These are phyloP conservation scores for Drosophila acutilabella DNA, from an alignment of 2,888 invertebrate species.

Conservation along the genomic window DNA sequence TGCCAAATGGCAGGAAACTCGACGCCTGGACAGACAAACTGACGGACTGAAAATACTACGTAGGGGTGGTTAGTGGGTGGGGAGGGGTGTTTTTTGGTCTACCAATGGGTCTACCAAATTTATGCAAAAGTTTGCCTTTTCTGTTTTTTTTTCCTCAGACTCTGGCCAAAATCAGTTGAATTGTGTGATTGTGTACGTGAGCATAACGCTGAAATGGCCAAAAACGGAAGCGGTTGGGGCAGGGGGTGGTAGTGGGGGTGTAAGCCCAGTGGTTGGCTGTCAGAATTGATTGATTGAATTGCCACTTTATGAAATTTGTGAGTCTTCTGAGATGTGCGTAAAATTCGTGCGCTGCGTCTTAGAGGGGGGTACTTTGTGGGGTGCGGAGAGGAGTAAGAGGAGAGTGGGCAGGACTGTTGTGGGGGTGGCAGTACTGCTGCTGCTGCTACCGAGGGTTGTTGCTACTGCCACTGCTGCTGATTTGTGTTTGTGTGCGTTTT, in stretches of 20 bases:
- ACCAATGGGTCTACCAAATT: slow-evolving; percentile 51
- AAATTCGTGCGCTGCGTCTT: slow-evolving; percentile 66
- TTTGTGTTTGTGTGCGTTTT: slow-evolving; percentile 64
- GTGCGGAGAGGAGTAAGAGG: background rate
- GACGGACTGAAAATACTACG: slow-evolving; percentile 38
- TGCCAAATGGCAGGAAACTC: slow-evolving; percentile 58
- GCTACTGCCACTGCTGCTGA: slow-evolving; percentile 44
- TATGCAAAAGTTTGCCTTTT: slow-evolving; percentile 62
- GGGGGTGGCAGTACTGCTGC: slow-evolving; percentile 12
- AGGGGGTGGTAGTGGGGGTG: background rate
- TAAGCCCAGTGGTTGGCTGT: slow-evolving; percentile 66
- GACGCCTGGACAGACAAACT: slow-evolving; percentile 20
- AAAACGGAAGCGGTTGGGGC: background rate
- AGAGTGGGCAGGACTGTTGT: slow-evolving; percentile 3
- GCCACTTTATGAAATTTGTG: slow-evolving; percentile 85
- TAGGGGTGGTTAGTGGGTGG: slow-evolving; percentile 11
- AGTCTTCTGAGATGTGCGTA: slow-evolving; percentile 84
- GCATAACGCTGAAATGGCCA: slow-evolving; percentile 78
- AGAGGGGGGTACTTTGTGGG: slow-evolving; percentile 3
- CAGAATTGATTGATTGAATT: slow-evolving; percentile 85
- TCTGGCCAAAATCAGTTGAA: slow-evolving; percentile 67
- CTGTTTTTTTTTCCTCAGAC: slow-evolving; percentile 38
- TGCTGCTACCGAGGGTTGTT: slow-evolving; percentile 57
- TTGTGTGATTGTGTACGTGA: slow-evolving; percentile 83
- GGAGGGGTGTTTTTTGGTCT: slow-evolving; percentile 26